Evolutionary conservation across 2,888 invertebrate species (phyloP), one percentile per base, ranked within the genome.

Genomic region (Trichopria drosophilae): DNA sequence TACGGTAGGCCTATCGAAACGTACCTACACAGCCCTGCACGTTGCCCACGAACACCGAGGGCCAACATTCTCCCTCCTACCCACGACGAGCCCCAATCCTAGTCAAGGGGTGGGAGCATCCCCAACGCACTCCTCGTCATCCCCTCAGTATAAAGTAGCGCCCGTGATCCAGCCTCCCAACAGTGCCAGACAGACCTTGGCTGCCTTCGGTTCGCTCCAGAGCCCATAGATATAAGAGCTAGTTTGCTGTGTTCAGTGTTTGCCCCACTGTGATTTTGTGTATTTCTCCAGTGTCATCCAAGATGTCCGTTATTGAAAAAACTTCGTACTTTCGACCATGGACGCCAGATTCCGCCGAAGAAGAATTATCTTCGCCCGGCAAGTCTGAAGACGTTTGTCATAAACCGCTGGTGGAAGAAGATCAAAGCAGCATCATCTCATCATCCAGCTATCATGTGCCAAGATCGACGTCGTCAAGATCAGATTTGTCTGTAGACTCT

Each of bases 31-130:
- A n/a, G n/a, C n/a, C n/a, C n/a, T n/a, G n/a, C n/a, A n/a, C n/a
- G n/a, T n/a, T n/a, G n/a, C n/a, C n/a, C n/a, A n/a, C n/a, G n/a
- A n/a, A n/a, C n/a, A n/a, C n/a, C n/a, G n/a, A n/a, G n/a, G n/a
- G n/a, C n/a, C n/a, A n/a, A n/a, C n/a, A n/a, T n/a, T n/a, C n/a
- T n/a, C n/a, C n/a, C n/a, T n/a, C n/a, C n/a, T n/a, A n/a, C n/a
- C n/a, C n/a, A n/a, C n/a, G n/a, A n/a, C n/a, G n/a, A n/a, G 66
- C 62, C 59, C 71, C 68, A 65, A 67, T 68, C 62, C 59, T 42
- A 41, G 47, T 37, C 34, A 44, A 61, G 60, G 59, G 68, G 68
- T 63, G 64, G 64, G 60, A 34, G 20, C 29, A 22, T 35, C 31
- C 34, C 51, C 48, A 28, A 42, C 35, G 31, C 18, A n/a, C n/a